These are phyloP conservation scores for Lophotriccus pileatus DNA, from an alignment of 2,797 vertebrate species.

Conservation along the genomic window DNA sequence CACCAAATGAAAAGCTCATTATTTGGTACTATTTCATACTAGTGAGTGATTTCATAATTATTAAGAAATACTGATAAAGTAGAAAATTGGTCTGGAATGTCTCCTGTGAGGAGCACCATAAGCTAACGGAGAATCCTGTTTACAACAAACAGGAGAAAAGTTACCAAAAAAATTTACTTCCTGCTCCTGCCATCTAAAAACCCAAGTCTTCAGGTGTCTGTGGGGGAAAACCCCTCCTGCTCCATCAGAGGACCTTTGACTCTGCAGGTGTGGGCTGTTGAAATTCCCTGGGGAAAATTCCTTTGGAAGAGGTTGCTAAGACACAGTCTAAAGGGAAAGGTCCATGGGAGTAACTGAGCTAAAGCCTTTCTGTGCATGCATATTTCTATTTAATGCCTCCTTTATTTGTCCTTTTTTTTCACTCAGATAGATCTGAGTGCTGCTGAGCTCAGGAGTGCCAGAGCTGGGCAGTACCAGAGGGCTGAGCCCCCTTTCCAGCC, in stretches of 20 bases:
- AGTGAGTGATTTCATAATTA: not conserved
- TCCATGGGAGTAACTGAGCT: accelerated
- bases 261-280: not conserved
- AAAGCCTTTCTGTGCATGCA: not conserved
- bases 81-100: not conserved
- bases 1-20: not conserved
- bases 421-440: accelerated
- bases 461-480: not conserved
- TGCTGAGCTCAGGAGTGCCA: not conserved
- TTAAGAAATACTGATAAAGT: not conserved
- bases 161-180: not conserved
- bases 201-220: not conserved
- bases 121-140: not conserved
- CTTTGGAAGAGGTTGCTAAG: not conserved
- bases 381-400: not conserved
- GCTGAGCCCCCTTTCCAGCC: not conserved
- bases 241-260: accelerated
- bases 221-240: not conserved
- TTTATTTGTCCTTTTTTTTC: not conserved
- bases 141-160: not conserved
- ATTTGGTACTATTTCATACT: not conserved
- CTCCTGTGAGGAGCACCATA: not conserved
- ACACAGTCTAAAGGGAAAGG: not conserved
- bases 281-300: not conserved
- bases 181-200: not conserved